These are phyloP conservation scores for Numida meleagris DNA, from an alignment of 2,113 vertebrate species.

Conservation along the genomic window DNA sequence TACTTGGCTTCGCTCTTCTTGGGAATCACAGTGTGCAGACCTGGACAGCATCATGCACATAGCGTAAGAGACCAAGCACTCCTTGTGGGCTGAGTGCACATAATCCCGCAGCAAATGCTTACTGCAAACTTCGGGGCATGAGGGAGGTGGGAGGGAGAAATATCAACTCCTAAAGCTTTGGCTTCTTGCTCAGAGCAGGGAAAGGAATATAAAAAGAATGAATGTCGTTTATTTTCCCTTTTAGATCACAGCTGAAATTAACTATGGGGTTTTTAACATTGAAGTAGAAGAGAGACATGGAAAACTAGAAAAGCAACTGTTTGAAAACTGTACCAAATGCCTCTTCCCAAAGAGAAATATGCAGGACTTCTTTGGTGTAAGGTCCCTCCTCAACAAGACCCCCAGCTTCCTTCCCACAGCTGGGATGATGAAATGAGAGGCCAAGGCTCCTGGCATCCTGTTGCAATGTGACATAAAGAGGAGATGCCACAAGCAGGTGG, in stretches of 20 bases:
- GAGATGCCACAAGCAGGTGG: background rate
- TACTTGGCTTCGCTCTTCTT: background rate
- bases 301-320: background rate
- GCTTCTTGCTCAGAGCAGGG: background rate
- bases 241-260: slow-evolving; percentile 18
- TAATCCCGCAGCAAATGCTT: background rate
- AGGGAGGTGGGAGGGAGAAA: background rate
- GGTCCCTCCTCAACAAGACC: background rate
- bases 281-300: background rate
- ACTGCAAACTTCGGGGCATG: background rate
- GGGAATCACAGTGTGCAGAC: slow-evolving; percentile 17
- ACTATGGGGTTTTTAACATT: background rate
- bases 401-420: background rate
- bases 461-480: background rate
- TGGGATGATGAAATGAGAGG: background rate
- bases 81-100: background rate
- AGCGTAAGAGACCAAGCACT: background rate
- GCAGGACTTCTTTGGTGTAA: background rate
- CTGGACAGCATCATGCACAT: background rate
- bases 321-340: background rate
- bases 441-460: background rate
- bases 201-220: background rate
- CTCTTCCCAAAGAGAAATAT: background rate
- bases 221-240: background rate
- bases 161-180: background rate